These are phyloP conservation scores for Phaethon lepturus DNA, from an alignment of 2,113 vertebrate genomes.

Conservation along the genomic window DNA sequence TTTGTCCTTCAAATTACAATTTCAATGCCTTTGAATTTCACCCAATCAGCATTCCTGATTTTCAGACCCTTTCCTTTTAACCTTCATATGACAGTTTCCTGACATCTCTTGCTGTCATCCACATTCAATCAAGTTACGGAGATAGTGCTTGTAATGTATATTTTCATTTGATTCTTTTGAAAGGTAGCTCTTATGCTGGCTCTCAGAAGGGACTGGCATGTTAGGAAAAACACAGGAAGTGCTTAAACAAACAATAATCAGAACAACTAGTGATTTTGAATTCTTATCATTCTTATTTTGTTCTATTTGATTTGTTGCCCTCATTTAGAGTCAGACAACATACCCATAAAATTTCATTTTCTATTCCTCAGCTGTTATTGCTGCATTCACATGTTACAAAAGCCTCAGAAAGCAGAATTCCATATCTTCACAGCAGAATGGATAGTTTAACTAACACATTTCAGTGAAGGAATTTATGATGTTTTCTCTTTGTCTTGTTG, in stretches of 20 bases:
- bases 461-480: neutral
- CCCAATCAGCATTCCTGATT: neutral
- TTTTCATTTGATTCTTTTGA: neutral
- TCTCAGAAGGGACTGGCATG: neutral
- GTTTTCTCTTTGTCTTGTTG: neutral
- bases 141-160: neutral
- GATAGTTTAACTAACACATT: neutral
- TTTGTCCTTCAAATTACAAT: constrained; percentile 18
- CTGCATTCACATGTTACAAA: neutral
- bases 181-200: neutral
- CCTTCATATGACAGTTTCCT: neutral
- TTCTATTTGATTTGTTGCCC: neutral
- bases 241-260: neutral
- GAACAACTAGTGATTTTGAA: neutral
- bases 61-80: neutral
- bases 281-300: neutral
- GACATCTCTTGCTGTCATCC: neutral
- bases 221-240: neutral
- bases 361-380: neutral
- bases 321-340: neutral
- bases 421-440: neutral
- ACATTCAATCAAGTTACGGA: constrained; percentile 6
- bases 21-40: constrained; percentile 14
- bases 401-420: neutral
- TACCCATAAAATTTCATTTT: neutral